Percentiles rank a stretch among this genome's conserved stretches.
These are phyloP conservation scores for Drosophila imparisetae DNA, from an alignment of 2,888 invertebrate species.

Conservation along the genomic window DNA sequence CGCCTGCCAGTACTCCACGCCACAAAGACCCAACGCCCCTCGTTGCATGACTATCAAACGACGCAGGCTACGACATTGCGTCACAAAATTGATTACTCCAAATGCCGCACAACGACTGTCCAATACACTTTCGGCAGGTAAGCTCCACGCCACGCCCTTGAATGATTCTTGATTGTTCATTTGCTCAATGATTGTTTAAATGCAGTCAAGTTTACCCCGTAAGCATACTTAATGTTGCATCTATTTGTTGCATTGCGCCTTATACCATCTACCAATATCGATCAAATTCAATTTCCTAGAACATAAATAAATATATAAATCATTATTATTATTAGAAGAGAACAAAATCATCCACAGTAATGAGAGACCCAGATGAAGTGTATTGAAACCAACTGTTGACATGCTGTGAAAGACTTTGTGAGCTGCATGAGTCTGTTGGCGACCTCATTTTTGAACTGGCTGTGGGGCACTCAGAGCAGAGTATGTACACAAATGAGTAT, in stretches of 20 bases:
- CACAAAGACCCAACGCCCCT: conserved; percentile 3
- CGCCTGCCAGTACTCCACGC: background rate
- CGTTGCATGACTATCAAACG: conserved; percentile 2
- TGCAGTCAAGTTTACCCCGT: background rate
- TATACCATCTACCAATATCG: background rate
- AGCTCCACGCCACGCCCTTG: background rate
- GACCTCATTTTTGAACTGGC: conserved; percentile 29
- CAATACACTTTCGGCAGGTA: background rate
- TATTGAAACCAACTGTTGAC: conserved; percentile 26
- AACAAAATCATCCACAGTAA: background rate
- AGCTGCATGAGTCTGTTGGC: conserved; percentile 13
- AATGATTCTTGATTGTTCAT: background rate
- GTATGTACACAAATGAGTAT: background rate
- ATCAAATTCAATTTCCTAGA: background rate
- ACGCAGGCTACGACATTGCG: conserved; percentile 5
- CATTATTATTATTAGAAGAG: background rate
- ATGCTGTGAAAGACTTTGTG: conserved; percentile 8
- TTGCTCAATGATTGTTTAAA: background rate
- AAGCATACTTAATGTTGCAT: background rate
- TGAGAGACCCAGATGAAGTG: conserved; percentile 5
- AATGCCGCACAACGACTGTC: background rate
- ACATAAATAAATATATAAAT: background rate
- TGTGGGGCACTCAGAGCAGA: background rate
- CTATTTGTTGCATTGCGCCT: background rate
- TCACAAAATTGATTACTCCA: background rate